Base-by-base conservation (phyloP, 2,888 invertebrate species). In the Ellobium chinense region DNA sequence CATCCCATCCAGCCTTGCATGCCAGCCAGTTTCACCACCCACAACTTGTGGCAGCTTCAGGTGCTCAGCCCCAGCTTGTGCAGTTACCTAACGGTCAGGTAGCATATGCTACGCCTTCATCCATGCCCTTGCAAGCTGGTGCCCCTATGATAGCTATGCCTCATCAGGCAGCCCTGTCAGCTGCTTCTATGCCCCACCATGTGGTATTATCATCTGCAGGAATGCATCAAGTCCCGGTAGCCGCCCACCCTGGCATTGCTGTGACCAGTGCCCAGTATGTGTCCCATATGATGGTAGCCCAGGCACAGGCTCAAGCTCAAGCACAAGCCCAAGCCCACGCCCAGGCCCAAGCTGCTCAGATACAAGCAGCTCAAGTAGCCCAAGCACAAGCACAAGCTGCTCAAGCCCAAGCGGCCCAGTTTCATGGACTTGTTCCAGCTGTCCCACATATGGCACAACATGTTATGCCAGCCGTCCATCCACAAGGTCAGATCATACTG, bases 91-190 rank as follows among this genome's bases (percentile, higher is more conserved):
- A 82, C 68, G 82, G 80, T 18, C 60, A 74, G 66, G 68, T 80
- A 7, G 83, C 79, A 1, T 68, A 82, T 60, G 83, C 82, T 3
- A 46, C 79, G 9, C 75, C 81, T 56, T 80, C 84, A 39, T 74
- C 86, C 14, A 46, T 87, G 29, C 89, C 89, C 1, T 81, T 89
- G 24, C 90, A 90, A 78, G 88, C 90, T 29, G 90, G 91, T 1
- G 88, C 89, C 29, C 90, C 90, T 2, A 81, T 91, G 54, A 85
- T 89, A 46, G 89, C 89, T 12, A 82, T 89, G 54, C 87, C 88
- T 62, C 80, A 83, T 54, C 81, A 84, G 31, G 78, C 80, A 14
- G 70, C 78, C 24, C 36, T 81, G 12, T 34, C 81, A 12, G 80
- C 85, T 63, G 63, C 84, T 21, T 75, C 46, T 29, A 82, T 37